These are phyloP conservation scores for Centropristis striata DNA, from an alignment of 2,113 vertebrate species.

Conservation along the genomic window DNA sequence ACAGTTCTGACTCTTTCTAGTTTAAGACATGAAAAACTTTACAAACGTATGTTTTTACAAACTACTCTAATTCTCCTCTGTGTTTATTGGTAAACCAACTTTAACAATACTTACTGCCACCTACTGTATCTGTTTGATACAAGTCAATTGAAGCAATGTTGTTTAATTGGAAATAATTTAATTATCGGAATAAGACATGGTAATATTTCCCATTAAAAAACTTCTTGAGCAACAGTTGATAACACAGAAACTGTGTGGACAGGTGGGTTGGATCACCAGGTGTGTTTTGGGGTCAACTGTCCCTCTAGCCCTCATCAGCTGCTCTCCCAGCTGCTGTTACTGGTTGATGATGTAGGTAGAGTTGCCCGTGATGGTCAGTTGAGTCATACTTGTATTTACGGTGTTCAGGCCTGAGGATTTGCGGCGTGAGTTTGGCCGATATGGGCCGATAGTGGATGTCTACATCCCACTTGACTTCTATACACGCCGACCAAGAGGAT, in stretches of 20 bases:
- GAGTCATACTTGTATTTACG: conserved; percentile 83
- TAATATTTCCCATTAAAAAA: too few species aligned
- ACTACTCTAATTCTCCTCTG: too few species aligned
- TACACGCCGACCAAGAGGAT: conserved; percentile 98
- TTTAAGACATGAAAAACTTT: too few species aligned
- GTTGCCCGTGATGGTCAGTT: conserved; percentile 60
- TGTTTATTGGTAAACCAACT: too few species aligned
- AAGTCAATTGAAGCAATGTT: too few species aligned
- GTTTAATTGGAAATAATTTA: too few species aligned
- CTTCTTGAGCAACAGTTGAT: background rate
- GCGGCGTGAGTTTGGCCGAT: conserved; percentile 98
- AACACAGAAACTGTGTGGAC: background rate
- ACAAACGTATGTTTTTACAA: too few species aligned
- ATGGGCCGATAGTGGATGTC: conserved; percentile 98
- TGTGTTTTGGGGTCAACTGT: conserved; percentile 54
- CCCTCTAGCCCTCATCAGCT: conserved; percentile 39
- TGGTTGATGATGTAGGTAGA: conserved; percentile 59
- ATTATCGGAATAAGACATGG: too few species aligned
- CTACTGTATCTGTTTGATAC: too few species aligned
- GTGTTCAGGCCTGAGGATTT: conserved; percentile 98
- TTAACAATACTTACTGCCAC: too few species aligned
- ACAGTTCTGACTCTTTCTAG: too few species aligned
- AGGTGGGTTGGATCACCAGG: background rate
- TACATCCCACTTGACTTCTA: conserved; percentile 99
- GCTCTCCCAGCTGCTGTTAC: conserved; percentile 48